Percentiles rank a stretch among this genome's conserved stretches.
phyloP scores from a whole-genome alignment of 2,113 vertebrate genomes.

The Lepidothrix coronata region DNA sequence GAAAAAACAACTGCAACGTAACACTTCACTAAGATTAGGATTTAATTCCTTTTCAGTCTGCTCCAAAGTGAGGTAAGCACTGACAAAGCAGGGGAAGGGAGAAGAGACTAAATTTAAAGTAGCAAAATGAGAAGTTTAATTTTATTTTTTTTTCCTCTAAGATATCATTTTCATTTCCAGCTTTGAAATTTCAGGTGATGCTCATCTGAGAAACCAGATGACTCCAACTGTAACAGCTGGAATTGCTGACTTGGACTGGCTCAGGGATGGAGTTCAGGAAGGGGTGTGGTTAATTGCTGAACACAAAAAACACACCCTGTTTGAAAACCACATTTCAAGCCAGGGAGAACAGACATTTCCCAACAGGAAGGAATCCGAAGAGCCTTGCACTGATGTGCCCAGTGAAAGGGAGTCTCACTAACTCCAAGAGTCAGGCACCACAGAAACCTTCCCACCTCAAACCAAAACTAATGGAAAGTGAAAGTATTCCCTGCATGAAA shows the following conservation, averaged over 20 bases:
- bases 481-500: neutral
- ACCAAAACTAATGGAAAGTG: neutral
- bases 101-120: neutral
- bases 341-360: neutral
- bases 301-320: accelerated
- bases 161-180: neutral
- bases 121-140: neutral
- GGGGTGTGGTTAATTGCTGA: neutral
- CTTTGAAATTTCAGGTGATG: neutral
- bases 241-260: neutral
- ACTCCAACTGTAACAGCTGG: too few species aligned
- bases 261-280: neutral
- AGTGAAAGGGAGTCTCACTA: neutral
- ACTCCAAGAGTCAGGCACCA: neutral
- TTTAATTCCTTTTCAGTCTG: conserved; percentile 78
- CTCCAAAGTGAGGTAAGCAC: conserved; percentile 55
- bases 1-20: conserved; percentile 27
- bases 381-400: neutral
- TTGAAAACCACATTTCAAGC: neutral
- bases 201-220: neutral
- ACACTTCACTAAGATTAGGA: conserved; percentile 43
- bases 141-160: neutral
- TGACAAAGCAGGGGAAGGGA: conserved; percentile 3
- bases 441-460: neutral
- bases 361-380: neutral